Percentiles rank a stretch among this genome's conserved stretches.
These are phyloP conservation scores for Subacronicta megacephala DNA, from an alignment of 2,888 invertebrate species.

Conservation along the genomic window DNA sequence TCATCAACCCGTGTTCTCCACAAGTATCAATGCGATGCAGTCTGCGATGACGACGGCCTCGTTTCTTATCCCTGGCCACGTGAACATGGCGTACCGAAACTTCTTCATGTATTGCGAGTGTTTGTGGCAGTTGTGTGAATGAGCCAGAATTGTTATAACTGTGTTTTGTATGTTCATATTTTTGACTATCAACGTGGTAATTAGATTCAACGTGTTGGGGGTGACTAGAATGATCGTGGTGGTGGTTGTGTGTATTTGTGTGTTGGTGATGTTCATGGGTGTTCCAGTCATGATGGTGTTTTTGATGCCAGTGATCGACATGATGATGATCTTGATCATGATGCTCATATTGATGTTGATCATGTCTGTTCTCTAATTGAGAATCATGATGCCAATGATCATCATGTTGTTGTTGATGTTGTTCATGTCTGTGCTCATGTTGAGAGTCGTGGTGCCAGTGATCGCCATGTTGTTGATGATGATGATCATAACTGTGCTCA, in stretches of 20 bases:
- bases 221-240: slow-evolving; percentile 28
- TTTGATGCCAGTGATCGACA: slow-evolving; percentile 37
- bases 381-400: not conserved
- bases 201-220: slow-evolving; percentile 25
- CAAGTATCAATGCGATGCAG: slow-evolving; percentile 56
- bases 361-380: slow-evolving; percentile 47
- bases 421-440: slow-evolving; percentile 44
- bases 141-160: slow-evolving; percentile 10
- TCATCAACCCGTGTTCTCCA: slow-evolving; percentile 55
- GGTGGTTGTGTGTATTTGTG: slow-evolving; percentile 16
- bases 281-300: slow-evolving; percentile 39
- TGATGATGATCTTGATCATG: slow-evolving; percentile 37
- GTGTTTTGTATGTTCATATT: slow-evolving; percentile 18
- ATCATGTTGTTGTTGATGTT: slow-evolving; percentile 16
- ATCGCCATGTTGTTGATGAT: no score
- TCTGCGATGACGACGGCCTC: slow-evolving; percentile 52
- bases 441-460: slow-evolving; percentile 23
- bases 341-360: slow-evolving; percentile 26
- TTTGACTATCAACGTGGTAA: slow-evolving; percentile 15
- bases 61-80: slow-evolving; percentile 64
- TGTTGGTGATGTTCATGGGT: slow-evolving; percentile 35
- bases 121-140: slow-evolving; percentile 12
- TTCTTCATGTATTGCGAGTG: slow-evolving; percentile 38
- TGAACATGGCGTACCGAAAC: slow-evolving; percentile 69
- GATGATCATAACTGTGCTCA: slow-evolving; percentile 39